phyloP scores from a whole-genome alignment of 2,113 vertebrate species.

The Gracilinanus agilis region DNA sequence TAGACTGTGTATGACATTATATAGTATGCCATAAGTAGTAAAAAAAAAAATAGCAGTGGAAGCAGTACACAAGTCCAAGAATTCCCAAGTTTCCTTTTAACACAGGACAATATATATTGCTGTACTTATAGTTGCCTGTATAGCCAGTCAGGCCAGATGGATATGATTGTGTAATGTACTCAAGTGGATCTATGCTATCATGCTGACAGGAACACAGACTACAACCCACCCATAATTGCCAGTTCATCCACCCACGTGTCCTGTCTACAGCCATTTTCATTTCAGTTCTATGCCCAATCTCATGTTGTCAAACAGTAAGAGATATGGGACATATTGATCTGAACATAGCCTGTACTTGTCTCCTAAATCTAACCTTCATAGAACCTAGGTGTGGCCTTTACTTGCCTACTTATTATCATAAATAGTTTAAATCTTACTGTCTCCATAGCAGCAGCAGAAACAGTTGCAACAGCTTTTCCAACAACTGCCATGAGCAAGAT shows the following conservation, averaged over 20 bases:
- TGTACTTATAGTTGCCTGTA: background rate
- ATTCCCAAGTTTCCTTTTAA: background rate
- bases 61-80: background rate
- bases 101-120: background rate
- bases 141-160: too few species aligned
- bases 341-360: background rate
- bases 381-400: background rate
- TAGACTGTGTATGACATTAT: background rate
- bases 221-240: background rate
- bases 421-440: background rate
- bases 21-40: background rate
- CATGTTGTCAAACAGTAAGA: background rate
- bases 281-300: background rate
- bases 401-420: background rate
- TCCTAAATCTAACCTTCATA: background rate
- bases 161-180: too few species aligned
- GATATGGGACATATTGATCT: background rate
- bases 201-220: background rate
- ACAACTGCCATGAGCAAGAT: background rate
- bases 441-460: background rate
- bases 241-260: background rate
- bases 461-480: background rate
- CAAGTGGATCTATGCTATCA: background rate
- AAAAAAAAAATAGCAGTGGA: background rate
- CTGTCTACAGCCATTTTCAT: background rate